Base-by-base conservation (phyloP, 1,140 invertebrate genomes). In the Apis florea region DNA sequence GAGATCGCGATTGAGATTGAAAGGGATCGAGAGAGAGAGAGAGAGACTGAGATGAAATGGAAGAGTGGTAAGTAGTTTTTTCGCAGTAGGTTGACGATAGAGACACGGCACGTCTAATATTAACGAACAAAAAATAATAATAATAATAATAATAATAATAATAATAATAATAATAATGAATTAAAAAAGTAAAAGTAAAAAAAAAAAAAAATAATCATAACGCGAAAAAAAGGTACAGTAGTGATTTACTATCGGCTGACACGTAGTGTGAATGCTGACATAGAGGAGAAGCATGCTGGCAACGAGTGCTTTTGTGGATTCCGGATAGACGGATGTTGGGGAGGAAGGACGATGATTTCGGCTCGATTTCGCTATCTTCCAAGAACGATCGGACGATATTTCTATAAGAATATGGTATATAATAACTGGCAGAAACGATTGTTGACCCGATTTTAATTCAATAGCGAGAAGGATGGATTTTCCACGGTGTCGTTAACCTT, bases 71-170 rank as follows among this genome's bases (percentile, higher is more conserved):
- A 82, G 90, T 92, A 92, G 91, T 91, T 9, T 75, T 89, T 87
- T 79, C 90, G 89, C 90, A 91, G 91, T 93, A 93, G 91, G 90
- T 90, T 92, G 89, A 91, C 71, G 90, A 88, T 92, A 92, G 91
- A 92, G 85, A 92, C 89, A 90, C 88, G 90, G 87, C 90, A 91
- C 89, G 89, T 92, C 88, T 90, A 92, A 92, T 89, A 90, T 89
- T 92, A 91, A 92, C 89, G 76, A 89, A 90, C 79, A 89, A 84
- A 82, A 71, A 88, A 80, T 40, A 82, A 59, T 61, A 87, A 83
- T 17, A 87, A 40, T 6, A 40, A 40, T 40, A 40, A 40, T 40
- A 40, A 40, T 40, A 40, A 40, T 40, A 40, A 40, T 40, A 40
- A 40, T 40, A 40, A 40, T 40, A 40, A 40, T 40, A 31, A 74